These are phyloP conservation scores for Tanytarsus gracilentus DNA, from an alignment of 2,888 invertebrate genomes.

Conservation along the genomic window DNA sequence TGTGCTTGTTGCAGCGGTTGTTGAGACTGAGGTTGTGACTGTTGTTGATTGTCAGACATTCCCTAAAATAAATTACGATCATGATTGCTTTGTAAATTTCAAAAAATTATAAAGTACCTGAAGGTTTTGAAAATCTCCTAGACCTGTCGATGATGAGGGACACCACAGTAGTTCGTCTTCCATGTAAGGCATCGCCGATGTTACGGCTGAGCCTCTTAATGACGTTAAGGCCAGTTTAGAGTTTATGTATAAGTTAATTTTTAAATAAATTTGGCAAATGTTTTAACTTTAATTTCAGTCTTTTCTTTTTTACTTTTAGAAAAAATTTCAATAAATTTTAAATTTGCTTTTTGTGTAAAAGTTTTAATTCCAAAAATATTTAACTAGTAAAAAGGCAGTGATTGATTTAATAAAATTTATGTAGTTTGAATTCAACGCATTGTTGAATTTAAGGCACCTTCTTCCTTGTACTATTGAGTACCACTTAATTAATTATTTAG, in stretches of 20 bases:
- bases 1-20: constrained; percentile 1
- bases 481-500: too few species aligned
- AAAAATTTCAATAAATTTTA: constrained; percentile 10
- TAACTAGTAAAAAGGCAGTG: constrained; percentile 19
- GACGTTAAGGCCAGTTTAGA: constrained; percentile 21
- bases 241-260: background rate
- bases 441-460: background rate
- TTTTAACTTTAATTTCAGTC: background rate
- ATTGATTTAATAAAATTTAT: background rate
- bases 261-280: constrained; percentile 4
- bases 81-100: background rate
- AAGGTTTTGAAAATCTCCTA: constrained; percentile 73
- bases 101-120: constrained; percentile 54
- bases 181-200: constrained; percentile 85
- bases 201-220: constrained; percentile 42
- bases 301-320: background rate
- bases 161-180: constrained; percentile 86
- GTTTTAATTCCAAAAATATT: background rate
- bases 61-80: constrained; percentile 14
- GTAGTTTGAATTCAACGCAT: background rate
- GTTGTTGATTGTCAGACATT: constrained; percentile 30
- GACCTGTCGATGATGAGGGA: too few species aligned
- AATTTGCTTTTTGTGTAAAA: background rate
- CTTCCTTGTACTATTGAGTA: background rate
- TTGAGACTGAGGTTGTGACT: constrained; percentile 15